A percentile compares a stretch with the other conserved stretches of the same genome.
Conservation (phyloP, 2,888 invertebrate genomes). For the Hypena proboscidalis region DNA sequence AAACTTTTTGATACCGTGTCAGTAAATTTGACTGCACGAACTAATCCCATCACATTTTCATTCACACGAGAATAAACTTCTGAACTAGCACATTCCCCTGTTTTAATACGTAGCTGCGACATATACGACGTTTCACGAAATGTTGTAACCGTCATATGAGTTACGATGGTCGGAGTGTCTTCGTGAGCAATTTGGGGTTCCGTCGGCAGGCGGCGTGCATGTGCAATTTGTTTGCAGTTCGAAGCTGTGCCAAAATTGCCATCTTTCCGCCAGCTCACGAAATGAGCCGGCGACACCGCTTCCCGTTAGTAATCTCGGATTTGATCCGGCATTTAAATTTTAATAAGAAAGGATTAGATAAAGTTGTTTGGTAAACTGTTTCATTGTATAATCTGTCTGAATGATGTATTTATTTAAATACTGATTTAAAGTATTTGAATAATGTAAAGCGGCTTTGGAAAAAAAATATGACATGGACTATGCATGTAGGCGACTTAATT, state of each 20-base stretch:
- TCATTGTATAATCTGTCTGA: no score
- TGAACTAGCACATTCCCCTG: slow-evolving; percentile 11
- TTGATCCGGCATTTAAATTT: slow-evolving; percentile 33
- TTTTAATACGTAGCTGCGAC: slow-evolving; percentile 46
- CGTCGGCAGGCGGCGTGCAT: slow-evolving; percentile 54
- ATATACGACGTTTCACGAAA: slow-evolving; percentile 54
- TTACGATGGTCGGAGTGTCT: slow-evolving; percentile 68
- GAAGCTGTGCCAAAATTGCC: slow-evolving; percentile 75
- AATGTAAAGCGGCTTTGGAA: no score
- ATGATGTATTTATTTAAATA: no score
- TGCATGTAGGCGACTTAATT: no score
- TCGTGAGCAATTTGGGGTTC: slow-evolving; percentile 78
- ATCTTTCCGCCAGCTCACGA: slow-evolving; percentile 64
- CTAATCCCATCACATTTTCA: no score
- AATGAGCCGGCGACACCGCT: slow-evolving; percentile 46
- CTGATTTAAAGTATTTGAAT: no score
- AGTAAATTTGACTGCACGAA: no score
- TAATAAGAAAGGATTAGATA: slow-evolving; percentile 18
- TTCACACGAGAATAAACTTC: no score
- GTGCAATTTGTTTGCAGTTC: slow-evolving; percentile 61
- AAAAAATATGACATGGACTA: no score
- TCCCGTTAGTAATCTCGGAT: slow-evolving; percentile 49
- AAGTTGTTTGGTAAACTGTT: no score
- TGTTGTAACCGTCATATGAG: slow-evolving; percentile 67
- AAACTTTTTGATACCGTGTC: no score